Evolutionary conservation across 1,140 invertebrate species (phyloP).

Genomic region (Heliconius himera): DNA sequence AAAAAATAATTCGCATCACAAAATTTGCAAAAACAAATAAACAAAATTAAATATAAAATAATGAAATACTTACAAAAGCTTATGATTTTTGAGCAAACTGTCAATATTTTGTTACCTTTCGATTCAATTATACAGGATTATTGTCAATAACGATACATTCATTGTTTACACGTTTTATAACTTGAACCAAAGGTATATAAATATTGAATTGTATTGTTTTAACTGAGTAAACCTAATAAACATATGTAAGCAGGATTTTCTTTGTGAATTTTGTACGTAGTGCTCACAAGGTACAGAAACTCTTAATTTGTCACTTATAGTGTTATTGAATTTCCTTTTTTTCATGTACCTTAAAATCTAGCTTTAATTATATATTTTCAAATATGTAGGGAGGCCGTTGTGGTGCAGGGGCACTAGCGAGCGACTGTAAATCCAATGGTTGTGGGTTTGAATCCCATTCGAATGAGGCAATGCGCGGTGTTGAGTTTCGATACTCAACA

Average conservation of each 20-base stretch:
- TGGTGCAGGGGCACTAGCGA: no score
- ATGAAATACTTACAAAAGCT: conserved; percentile 2
- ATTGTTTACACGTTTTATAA: conserved; percentile 15
- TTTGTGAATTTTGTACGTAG: conserved; percentile 11
- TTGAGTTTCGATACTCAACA: no score
- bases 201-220: conserved; percentile 55
- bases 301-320: not conserved
- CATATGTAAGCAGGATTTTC: conserved; percentile 52
- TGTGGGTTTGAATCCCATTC: no score
- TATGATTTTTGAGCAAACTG: conserved; percentile 37
- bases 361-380: no score
- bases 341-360: no score
- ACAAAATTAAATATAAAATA: not conserved
- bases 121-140: conserved; percentile 23
- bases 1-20: not conserved
- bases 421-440: no score
- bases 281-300: conserved; percentile 6
- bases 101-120: conserved; percentile 26
- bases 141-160: conserved; percentile 26
- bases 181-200: conserved; percentile 43
- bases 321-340: not conserved
- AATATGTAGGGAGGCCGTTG: no score
- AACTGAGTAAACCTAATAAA: conserved; percentile 58
- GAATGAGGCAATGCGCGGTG: no score
- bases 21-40: not conserved